Evolutionary conservation across 2,113 vertebrate genomes (phyloP).

Genomic region (Crotalus viridis): DNA sequence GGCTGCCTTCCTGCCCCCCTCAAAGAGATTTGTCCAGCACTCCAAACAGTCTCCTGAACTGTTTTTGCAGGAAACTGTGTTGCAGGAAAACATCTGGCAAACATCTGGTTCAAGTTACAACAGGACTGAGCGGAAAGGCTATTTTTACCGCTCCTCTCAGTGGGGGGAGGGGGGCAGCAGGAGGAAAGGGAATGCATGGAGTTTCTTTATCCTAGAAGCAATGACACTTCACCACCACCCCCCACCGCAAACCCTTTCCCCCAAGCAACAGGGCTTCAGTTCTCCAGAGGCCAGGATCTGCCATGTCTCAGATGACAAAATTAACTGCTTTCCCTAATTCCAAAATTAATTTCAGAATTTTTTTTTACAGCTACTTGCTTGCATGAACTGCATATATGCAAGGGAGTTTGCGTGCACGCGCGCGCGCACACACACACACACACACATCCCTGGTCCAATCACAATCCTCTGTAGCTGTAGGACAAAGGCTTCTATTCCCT

Average conservation of each 20-base stretch:
- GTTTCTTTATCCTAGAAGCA: not conserved
- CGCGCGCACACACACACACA: not conserved
- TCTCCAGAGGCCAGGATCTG: not conserved
- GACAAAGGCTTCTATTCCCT: not conserved
- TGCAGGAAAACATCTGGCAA: conserved; percentile 71
- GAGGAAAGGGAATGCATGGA: not conserved
- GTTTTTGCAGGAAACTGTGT: conserved; percentile 15
- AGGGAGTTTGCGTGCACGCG: too few relatives aligned
- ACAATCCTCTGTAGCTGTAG: not conserved
- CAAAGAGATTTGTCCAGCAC: not conserved
- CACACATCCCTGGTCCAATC: not conserved
- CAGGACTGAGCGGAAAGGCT: conserved; percentile 59
- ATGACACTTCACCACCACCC: not conserved
- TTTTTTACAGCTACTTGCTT: not conserved
- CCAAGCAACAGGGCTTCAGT: not conserved
- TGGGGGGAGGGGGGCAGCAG: not conserved
- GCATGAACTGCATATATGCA: not conserved
- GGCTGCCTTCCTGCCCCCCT: not conserved
- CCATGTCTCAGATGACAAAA: too few relatives aligned
- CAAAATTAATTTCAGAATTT: not conserved
- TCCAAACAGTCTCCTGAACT: conserved; percentile 43
- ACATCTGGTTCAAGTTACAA: conserved; percentile 73
- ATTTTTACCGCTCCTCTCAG: conserved; percentile 65
- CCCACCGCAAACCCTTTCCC: not conserved
- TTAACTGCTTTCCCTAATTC: not conserved